These are phyloP conservation scores for Axea sp. DNA, from an alignment of 2,888 invertebrate genomes.

Conservation along the genomic window DNA sequence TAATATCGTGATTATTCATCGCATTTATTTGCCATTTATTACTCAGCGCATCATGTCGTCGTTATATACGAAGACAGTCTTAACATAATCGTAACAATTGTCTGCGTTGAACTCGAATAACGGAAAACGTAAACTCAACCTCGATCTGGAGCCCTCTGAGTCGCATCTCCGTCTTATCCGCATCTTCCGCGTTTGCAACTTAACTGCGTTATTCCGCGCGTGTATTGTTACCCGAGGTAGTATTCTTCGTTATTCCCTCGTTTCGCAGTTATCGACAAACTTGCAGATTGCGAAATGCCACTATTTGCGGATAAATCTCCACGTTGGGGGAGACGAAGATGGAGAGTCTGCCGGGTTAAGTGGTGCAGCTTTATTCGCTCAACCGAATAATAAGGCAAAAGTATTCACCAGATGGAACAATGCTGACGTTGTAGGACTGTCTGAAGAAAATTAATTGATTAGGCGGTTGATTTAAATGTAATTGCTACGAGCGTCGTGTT, in stretches of 20 bases:
- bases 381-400: slow-evolving; percentile 56
- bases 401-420: slow-evolving; percentile 48
- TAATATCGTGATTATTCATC: slow-evolving; percentile 13
- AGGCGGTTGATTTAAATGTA: slow-evolving; percentile 51
- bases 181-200: slow-evolving; percentile 17
- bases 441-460: slow-evolving; percentile 58
- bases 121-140: slow-evolving; percentile 17
- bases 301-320: slow-evolving; percentile 52
- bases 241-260: slow-evolving; percentile 56
- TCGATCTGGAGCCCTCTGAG: slow-evolving; percentile 11
- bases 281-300: slow-evolving; percentile 40
- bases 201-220: slow-evolving; percentile 34
- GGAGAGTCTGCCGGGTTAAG: slow-evolving; percentile 14
- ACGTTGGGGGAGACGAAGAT: slow-evolving; percentile 3
- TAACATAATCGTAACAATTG: slow-evolving; percentile 23
- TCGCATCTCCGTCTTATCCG: slow-evolving; percentile 7
- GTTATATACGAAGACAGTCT: slow-evolving; percentile 3
- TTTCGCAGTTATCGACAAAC: slow-evolving; percentile 59
- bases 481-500: slow-evolving; percentile 37
- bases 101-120: slow-evolving; percentile 15
- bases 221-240: slow-evolving; percentile 36
- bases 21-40: slow-evolving; percentile 2
- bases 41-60: not conserved
- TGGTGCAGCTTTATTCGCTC: slow-evolving; percentile 19
- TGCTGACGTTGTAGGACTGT: slow-evolving; percentile 44